These are phyloP conservation scores for Macrosteles quadrilineatus DNA, from an alignment of 1,140 invertebrate genomes.

Conservation along the genomic window DNA sequence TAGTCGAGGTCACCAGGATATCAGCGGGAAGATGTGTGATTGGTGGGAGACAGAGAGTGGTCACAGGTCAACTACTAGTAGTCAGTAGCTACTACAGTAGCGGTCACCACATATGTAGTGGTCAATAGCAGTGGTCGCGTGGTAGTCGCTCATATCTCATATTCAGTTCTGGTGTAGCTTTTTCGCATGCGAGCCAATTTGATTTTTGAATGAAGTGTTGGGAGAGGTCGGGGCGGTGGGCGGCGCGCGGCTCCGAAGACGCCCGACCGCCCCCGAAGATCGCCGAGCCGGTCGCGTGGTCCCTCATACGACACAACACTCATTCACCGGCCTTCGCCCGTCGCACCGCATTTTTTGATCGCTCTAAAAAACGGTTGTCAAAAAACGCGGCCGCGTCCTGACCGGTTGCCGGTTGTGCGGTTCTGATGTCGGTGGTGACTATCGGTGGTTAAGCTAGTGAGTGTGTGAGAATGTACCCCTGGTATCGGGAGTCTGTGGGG, in stretches of 20 bases:
- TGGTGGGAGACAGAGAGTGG: too few species aligned
- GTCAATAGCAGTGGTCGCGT: too few species aligned
- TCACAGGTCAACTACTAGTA: too few species aligned
- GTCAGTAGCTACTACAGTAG: too few species aligned
- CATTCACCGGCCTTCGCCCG: constrained; percentile 25
- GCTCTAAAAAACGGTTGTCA: constrained; percentile 28
- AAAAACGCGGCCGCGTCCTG: neutral
- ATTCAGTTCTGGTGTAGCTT: too few species aligned
- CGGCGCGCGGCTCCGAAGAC: constrained; percentile 6
- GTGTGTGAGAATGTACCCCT: constrained; percentile 61
- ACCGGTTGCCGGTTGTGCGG: neutral
- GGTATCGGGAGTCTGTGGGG: constrained; percentile 66
- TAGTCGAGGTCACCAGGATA: too few species aligned
- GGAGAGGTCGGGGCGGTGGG: constrained; percentile 8
- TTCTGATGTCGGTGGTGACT: neutral
- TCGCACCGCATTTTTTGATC: constrained; percentile 22
- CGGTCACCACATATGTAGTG: too few species aligned
- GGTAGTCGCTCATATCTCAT: too few species aligned
- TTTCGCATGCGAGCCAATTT: constrained; percentile 14
- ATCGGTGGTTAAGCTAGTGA: constrained; percentile 17
- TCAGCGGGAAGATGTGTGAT: too few species aligned
- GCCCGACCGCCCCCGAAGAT: constrained; percentile 3
- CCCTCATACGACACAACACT: constrained; percentile 10
- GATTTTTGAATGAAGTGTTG: constrained; percentile 31
- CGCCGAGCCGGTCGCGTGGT: constrained; percentile 23